These are phyloP conservation scores for Parauchenoglanis ngamensis DNA, from an alignment of 2,797 vertebrate species.

Conservation along the genomic window DNA sequence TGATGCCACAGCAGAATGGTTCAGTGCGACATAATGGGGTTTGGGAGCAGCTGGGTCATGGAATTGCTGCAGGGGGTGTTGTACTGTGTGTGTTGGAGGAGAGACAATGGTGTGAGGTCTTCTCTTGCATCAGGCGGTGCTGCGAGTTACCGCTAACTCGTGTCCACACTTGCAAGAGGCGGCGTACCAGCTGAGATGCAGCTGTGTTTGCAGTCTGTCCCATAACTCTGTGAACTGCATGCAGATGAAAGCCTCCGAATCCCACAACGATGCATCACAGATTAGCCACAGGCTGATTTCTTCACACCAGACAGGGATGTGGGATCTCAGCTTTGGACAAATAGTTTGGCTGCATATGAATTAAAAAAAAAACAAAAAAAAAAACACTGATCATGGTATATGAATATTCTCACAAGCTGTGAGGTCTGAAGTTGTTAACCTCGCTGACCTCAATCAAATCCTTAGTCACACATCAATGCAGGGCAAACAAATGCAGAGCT, in stretches of 20 bases:
- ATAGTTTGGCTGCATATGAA: neutral
- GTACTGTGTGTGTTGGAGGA: constrained; percentile 23
- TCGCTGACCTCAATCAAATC: constrained; percentile 59
- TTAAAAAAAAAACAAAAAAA: neutral
- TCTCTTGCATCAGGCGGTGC: constrained; percentile 59
- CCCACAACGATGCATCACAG: constrained; percentile 35
- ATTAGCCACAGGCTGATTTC: constrained; percentile 9
- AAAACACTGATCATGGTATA: neutral
- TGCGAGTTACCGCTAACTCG: constrained; percentile 61
- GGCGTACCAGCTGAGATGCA: constrained; percentile 71
- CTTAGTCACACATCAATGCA: constrained; percentile 66
- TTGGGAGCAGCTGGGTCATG: constrained; percentile 17
- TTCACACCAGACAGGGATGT: neutral
- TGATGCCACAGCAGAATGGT: constrained; percentile 12
- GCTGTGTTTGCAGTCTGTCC: constrained; percentile 75
- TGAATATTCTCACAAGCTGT: neutral
- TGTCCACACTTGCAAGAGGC: constrained; percentile 72
- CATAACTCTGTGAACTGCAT: constrained; percentile 43
- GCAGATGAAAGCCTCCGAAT: constrained; percentile 59
- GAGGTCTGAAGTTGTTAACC: constrained; percentile 44
- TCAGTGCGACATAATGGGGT: constrained; percentile 30
- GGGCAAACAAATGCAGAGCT: constrained; percentile 65
- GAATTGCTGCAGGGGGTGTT: neutral
- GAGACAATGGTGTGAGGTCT: constrained; percentile 47
- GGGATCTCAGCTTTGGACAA: neutral